Percentiles rank a stretch among this genome's conserved stretches.
These are phyloP conservation scores for Mycetomoellerius zeteki DNA, from an alignment of 1,140 invertebrate genomes.

Conservation along the genomic window DNA sequence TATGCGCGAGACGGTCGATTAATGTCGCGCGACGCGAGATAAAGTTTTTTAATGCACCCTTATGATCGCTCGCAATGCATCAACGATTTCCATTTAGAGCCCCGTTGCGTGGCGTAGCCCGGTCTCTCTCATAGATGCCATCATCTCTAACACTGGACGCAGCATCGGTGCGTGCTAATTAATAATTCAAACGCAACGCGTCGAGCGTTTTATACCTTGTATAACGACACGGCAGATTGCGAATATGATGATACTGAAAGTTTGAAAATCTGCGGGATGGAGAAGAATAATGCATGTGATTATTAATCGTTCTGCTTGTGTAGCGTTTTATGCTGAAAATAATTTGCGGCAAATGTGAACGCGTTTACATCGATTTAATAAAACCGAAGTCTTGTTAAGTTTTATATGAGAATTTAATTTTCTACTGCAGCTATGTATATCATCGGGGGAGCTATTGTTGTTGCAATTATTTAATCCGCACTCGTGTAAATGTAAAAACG, in stretches of 20 bases:
- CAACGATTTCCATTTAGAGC: constrained; percentile 58
- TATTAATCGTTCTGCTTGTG: constrained; percentile 39
- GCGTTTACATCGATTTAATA: constrained; percentile 47
- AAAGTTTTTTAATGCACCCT: constrained; percentile 65
- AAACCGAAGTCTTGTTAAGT: constrained; percentile 36
- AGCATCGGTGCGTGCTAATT: constrained; percentile 40
- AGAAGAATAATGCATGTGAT: constrained; percentile 56
- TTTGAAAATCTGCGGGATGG: constrained; percentile 58
- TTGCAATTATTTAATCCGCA: constrained; percentile 29
- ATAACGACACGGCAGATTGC: constrained; percentile 47
- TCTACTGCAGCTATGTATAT: background rate
- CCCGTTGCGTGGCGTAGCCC: background rate
- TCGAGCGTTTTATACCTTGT: constrained; percentile 38
- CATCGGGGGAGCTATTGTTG: constrained; percentile 31
- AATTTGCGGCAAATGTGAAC: constrained; percentile 37
- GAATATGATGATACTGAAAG: constrained; percentile 51
- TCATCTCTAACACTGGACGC: constrained; percentile 32
- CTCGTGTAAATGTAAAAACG: constrained; percentile 24
- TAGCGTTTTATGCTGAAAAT: constrained; percentile 22
- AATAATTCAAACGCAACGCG: constrained; percentile 58
- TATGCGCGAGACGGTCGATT: constrained; percentile 63
- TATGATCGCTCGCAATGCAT: constrained; percentile 60
- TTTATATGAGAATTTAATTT: constrained; percentile 48
- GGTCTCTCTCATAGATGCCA: constrained; percentile 51
- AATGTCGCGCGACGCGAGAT: constrained; percentile 62